phyloP scores from a whole-genome alignment of 2,888 invertebrate genomes.

The Zeuzera pyrina region DNA sequence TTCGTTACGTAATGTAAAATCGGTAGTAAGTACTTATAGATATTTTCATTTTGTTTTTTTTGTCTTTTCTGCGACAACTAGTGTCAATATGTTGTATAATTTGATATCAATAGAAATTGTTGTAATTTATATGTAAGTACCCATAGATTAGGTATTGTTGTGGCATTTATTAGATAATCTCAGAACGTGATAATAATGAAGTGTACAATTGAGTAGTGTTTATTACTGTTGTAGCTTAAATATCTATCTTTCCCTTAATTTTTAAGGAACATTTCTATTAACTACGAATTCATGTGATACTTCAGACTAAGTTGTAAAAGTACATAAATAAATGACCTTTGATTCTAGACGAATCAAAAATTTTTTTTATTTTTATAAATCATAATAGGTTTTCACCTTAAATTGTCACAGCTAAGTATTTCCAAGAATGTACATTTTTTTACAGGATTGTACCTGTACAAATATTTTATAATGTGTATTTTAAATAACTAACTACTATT shows the following conservation, averaged over 20 bases:
- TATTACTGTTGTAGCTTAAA: slow-evolving; percentile 34
- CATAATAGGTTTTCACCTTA: too few relatives aligned
- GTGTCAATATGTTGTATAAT: background rate
- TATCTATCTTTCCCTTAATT: slow-evolving; percentile 37
- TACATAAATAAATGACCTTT: slow-evolving; percentile 55
- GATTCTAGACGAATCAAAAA: slow-evolving; percentile 24
- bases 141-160: slow-evolving; percentile 22
- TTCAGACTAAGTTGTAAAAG: slow-evolving; percentile 55
- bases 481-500: too few relatives aligned
- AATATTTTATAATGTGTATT: too few relatives aligned
- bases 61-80: background rate
- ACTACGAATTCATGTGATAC: slow-evolving; percentile 61
- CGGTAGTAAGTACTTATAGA: too few relatives aligned
- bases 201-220: slow-evolving; percentile 36
- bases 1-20: too few relatives aligned
- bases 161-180: slow-evolving; percentile 35
- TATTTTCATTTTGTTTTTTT: background rate
- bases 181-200: slow-evolving; percentile 18
- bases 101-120: background rate
- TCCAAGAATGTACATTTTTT: too few relatives aligned
- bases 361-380: slow-evolving; percentile 3
- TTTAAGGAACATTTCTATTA: slow-evolving; percentile 19
- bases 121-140: slow-evolving; percentile 18
- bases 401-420: too few relatives aligned
- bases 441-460: too few relatives aligned